A percentile compares a stretch with the other conserved stretches of the same genome.
Evolutionary conservation across 2,888 invertebrate species (phyloP).

Genomic region (Sialis lutaria): DNA sequence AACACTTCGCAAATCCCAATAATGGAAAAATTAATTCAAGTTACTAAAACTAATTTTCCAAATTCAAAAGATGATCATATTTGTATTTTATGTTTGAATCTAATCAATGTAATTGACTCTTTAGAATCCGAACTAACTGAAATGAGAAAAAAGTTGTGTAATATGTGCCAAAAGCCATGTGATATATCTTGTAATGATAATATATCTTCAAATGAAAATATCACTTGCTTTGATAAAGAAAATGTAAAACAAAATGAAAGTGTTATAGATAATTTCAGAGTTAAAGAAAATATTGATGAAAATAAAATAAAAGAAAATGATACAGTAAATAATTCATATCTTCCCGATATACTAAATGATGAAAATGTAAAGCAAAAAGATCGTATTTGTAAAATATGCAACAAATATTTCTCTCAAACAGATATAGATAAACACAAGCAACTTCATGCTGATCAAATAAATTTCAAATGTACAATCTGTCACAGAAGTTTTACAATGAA

Average conservation of each 20-base stretch:
- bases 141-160: slow-evolving; percentile 18
- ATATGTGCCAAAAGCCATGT: slow-evolving; percentile 17
- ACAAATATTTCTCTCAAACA: slow-evolving; percentile 4
- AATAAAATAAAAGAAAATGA: no score
- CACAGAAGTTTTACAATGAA: slow-evolving; percentile 17
- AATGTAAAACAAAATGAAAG: no score
- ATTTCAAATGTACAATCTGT: slow-evolving; percentile 19
- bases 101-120: slow-evolving; percentile 25
- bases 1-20: slow-evolving; percentile 23
- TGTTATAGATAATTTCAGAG: no score
- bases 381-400: slow-evolving; percentile 5
- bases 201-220: neutral
- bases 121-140: slow-evolving; percentile 21
- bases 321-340: no score
- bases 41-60: slow-evolving; percentile 14
- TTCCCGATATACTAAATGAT: no score
- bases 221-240: no score
- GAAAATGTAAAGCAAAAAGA: neutral
- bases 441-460: slow-evolving; percentile 5
- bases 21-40: slow-evolving; percentile 16
- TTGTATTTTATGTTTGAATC: slow-evolving; percentile 22
- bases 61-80: slow-evolving; percentile 13
- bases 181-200: neutral
- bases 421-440: slow-evolving; percentile 4
- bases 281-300: no score